Percentiles rank a stretch among this genome's conserved stretches.
phyloP scores from a whole-genome alignment of 2,888 invertebrate genomes.

The Heliconius aoede region DNA sequence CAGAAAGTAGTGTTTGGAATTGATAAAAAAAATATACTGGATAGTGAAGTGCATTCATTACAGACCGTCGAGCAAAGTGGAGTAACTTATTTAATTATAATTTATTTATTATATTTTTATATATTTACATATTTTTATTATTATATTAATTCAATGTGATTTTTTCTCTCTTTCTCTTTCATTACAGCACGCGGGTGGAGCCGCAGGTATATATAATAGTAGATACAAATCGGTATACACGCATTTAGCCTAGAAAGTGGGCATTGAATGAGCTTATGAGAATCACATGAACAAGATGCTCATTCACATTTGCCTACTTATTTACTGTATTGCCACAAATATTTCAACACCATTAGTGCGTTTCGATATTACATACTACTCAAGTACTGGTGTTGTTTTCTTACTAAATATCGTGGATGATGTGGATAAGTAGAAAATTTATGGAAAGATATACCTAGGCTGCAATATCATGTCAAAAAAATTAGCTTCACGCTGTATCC shows the following conservation, averaged over 20 bases:
- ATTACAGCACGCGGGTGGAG: no score
- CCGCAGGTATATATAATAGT: no score
- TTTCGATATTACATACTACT: slow-evolving; percentile 12
- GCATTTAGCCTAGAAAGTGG: slow-evolving; percentile 19
- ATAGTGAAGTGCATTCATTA: no score
- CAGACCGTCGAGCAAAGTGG: no score
- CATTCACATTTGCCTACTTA: slow-evolving; percentile 40
- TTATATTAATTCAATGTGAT: no score
- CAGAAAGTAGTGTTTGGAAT: no score
- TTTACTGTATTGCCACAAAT: slow-evolving; percentile 35
- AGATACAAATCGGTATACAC: slow-evolving; percentile 10
- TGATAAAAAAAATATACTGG: no score
- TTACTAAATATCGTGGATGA: neutral
- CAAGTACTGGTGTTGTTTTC: slow-evolving; percentile 1
- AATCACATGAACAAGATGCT: slow-evolving; percentile 28
- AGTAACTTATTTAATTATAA: no score
- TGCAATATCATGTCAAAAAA: neutral
- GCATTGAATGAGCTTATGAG: slow-evolving; percentile 31
- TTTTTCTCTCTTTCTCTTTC: no score
- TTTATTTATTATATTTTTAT: no score
- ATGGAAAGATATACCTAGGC: neutral
- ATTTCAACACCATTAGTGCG: slow-evolving; percentile 40
- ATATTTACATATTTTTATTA: no score
- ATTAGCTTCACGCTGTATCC: no score
- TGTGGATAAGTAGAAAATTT: neutral